A percentile compares a stretch with the other conserved stretches of the same genome.
Evolutionary conservation across 2,797 vertebrate species (phyloP).

Genomic region (Manis pentadactyla): DNA sequence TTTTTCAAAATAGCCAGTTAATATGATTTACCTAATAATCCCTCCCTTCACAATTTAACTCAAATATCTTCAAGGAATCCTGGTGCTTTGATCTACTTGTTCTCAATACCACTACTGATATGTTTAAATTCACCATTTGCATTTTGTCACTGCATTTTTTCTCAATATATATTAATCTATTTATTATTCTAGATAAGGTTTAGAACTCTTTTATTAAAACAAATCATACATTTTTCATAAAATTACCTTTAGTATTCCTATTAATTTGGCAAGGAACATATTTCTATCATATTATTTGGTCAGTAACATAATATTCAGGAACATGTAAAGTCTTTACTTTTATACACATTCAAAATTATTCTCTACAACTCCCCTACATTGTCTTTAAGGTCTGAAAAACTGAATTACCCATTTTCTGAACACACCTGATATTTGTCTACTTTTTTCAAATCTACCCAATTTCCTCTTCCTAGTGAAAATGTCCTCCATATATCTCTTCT

Average conservation of each 20-base stretch:
- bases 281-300: neutral
- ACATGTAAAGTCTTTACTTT: neutral
- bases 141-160: neutral
- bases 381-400: neutral
- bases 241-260: neutral
- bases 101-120: neutral
- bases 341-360: neutral
- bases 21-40: neutral
- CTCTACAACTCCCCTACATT: neutral
- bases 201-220: constrained; percentile 31
- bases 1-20: neutral
- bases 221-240: neutral
- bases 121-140: neutral
- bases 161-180: neutral
- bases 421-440: neutral
- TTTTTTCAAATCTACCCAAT: neutral
- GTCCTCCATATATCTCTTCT: neutral
- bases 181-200: constrained; percentile 4
- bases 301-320: neutral
- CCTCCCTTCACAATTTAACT: neutral
- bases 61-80: neutral
- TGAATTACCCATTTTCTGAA: neutral
- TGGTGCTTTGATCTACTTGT: neutral
- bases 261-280: neutral
- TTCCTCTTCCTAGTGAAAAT: neutral